A percentile compares a stretch with the other conserved stretches of the same genome.
phyloP scores from a whole-genome alignment of 2,797 vertebrate genomes.

The Falco cherrug region DNA sequence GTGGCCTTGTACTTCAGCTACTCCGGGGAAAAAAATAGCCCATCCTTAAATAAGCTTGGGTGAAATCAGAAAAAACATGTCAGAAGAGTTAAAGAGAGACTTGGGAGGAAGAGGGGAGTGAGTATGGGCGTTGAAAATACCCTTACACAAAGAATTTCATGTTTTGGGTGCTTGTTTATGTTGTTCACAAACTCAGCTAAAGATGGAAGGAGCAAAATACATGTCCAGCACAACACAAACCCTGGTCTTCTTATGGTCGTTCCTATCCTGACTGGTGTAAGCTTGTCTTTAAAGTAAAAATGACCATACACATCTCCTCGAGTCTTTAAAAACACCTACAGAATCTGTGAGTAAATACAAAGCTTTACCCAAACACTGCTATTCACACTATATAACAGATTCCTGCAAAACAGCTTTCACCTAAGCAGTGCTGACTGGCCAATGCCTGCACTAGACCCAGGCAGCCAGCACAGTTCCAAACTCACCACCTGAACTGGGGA shows the following conservation, averaged over 20 bases:
- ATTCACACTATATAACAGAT: neutral
- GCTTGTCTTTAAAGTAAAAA: neutral
- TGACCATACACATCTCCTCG: neutral
- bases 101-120: neutral
- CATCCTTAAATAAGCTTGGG: neutral
- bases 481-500: neutral
- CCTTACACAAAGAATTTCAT: neutral
- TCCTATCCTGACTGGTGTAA: neutral
- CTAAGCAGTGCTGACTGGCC: neutral
- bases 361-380: neutral
- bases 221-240: neutral
- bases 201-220: neutral
- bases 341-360: neutral
- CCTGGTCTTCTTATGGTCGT: neutral
- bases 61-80: neutral
- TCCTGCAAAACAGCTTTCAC: neutral
- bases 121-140: neutral
- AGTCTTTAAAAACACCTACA: neutral
- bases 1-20: neutral
- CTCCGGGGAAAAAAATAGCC: neutral
- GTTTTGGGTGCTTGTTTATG: neutral
- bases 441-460: neutral
- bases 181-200: neutral
- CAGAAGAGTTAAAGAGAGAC: neutral
- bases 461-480: neutral